These are phyloP conservation scores for Eurystomus glaucurus DNA, from an alignment of 2,797 vertebrate genomes.

Conservation along the genomic window DNA sequence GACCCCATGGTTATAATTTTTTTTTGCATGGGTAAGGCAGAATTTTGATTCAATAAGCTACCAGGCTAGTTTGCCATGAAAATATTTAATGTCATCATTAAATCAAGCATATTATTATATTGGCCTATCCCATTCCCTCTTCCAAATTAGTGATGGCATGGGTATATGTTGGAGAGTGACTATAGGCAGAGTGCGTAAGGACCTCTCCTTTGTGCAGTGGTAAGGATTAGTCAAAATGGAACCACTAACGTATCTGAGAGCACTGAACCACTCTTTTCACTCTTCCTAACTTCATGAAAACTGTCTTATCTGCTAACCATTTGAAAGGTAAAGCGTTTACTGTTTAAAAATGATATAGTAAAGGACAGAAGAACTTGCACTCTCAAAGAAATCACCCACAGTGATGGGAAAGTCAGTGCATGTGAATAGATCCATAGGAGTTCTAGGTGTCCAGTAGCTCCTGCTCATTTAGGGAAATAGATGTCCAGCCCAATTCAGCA, in stretches of 20 bases:
- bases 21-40: not conserved
- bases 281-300: not conserved
- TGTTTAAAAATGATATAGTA: not conserved
- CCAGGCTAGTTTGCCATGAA: not conserved
- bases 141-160: not conserved
- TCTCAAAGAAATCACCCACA: not conserved
- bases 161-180: not conserved
- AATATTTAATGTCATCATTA: not conserved
- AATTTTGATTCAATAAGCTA: not conserved
- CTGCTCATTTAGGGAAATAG: not conserved
- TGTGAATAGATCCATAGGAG: not conserved
- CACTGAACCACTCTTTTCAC: not conserved
- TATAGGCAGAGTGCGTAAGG: not conserved
- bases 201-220: not conserved
- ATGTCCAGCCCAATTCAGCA: not conserved
- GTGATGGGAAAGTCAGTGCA: not conserved
- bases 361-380: not conserved
- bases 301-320: not conserved
- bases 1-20: not conserved
- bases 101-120: not conserved
- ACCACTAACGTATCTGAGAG: not conserved
- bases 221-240: not conserved
- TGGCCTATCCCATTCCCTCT: rapidly evolving
- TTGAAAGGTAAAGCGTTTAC: not conserved
- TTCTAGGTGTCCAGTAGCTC: not conserved